Percentiles rank a stretch among this genome's conserved stretches.
Conservation (phyloP, 2,113 vertebrate species). For the Dermatemys mawii region DNA sequence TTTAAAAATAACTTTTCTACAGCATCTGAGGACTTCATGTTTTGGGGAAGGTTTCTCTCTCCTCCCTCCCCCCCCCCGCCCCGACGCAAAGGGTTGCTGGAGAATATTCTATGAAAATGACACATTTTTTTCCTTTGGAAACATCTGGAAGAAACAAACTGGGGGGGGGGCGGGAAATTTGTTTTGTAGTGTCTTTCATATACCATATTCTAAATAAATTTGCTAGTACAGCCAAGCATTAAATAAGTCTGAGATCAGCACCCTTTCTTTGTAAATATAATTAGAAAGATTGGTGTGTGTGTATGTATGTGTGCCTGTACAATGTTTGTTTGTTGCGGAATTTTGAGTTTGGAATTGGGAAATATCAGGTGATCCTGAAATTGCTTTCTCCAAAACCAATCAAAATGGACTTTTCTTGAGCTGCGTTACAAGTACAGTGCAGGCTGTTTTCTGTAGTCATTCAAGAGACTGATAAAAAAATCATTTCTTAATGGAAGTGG, state of each 20-base stretch:
- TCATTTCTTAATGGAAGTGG: not conserved
- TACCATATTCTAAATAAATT: not conserved
- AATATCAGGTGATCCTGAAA: not conserved
- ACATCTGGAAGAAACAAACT: slow-evolving; percentile 51
- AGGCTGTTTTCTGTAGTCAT: not conserved
- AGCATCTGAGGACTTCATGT: not conserved
- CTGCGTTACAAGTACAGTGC: not conserved
- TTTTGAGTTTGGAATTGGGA: not conserved
- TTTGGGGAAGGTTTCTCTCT: not conserved
- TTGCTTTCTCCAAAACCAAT: not conserved
- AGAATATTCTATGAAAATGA: slow-evolving; percentile 60
- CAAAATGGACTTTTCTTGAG: not conserved
- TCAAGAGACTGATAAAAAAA: not conserved
- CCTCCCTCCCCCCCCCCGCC: not conserved
- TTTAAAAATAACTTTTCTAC: not conserved
- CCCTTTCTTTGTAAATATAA: too few species aligned
- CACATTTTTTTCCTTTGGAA: slow-evolving; percentile 57
- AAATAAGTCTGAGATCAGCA: not conserved
- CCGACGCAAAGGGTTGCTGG: slow-evolving; percentile 1
- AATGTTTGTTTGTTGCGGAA: not conserved
- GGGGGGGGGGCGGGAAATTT: not conserved
- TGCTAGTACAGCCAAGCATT: slow-evolving; percentile 2
- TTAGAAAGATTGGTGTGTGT: too few species aligned
- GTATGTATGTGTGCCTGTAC: not conserved
- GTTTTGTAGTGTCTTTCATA: slow-evolving; percentile 30